Evolutionary conservation across 2,797 vertebrate genomes (phyloP).

Genomic region (Emydoidea blandingii): DNA sequence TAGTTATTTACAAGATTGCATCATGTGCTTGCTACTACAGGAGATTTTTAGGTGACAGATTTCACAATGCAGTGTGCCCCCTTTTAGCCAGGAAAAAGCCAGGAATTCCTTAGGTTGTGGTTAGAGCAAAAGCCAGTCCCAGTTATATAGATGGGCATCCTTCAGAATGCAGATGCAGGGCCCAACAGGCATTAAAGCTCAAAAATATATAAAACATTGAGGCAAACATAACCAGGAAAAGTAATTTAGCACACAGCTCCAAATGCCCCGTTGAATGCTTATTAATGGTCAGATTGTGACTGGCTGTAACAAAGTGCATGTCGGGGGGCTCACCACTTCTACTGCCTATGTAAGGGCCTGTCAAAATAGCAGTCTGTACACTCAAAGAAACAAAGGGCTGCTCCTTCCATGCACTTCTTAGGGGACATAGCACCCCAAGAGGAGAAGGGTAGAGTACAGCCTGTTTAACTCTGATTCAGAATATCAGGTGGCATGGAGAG

Average conservation of each 20-base stretch:
- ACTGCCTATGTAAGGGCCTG: fast-evolving
- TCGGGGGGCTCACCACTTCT: background rate
- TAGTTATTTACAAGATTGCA: background rate
- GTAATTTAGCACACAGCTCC: fast-evolving
- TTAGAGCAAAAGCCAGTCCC: background rate
- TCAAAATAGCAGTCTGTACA: fast-evolving
- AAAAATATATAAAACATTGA: background rate
- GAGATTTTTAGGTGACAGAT: constrained; percentile 11
- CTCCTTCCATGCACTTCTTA: background rate
- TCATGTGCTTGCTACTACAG: background rate
- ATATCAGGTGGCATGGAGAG: too few species aligned
- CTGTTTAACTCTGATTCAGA: background rate
- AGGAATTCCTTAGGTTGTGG: background rate
- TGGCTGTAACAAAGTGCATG: fast-evolving
- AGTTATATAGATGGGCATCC: background rate
- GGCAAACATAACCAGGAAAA: background rate
- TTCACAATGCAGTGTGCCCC: background rate
- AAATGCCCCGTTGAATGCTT: background rate
- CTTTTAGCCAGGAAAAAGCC: background rate
- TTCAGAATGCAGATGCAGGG: background rate
- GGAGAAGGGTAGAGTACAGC: background rate
- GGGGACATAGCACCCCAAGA: too few species aligned
- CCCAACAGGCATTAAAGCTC: background rate
- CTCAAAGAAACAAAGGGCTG: too few species aligned
- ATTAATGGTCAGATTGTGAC: background rate